These are phyloP conservation scores for Pycnomerus fuliginosus DNA, from an alignment of 2,888 invertebrate genomes.

Conservation along the genomic window DNA sequence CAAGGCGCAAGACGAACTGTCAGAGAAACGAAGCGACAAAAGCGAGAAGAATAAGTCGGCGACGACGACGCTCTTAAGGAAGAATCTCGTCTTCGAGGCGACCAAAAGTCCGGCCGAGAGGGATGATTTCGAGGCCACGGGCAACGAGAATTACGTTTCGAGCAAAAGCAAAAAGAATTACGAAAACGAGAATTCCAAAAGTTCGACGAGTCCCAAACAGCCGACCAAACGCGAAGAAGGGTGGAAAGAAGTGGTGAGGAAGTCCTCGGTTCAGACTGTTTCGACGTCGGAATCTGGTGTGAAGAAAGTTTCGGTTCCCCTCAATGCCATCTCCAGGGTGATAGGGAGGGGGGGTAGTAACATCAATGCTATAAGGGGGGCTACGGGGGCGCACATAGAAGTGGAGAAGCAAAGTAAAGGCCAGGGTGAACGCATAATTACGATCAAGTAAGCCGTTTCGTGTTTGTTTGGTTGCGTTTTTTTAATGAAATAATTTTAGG, in stretches of 20 bases:
- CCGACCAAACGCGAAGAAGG: constrained; percentile 79
- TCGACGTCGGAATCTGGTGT: constrained; percentile 58
- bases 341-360: constrained; percentile 97
- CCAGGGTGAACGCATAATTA: constrained; percentile 91
- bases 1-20: not conserved
- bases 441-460: constrained; percentile 79
- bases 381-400: constrained; percentile 97
- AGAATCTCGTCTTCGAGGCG: constrained; percentile 71
- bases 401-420: constrained; percentile 96
- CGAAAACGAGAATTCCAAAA: constrained; percentile 15
- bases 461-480: not conserved
- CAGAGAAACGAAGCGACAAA: constrained; percentile 30
- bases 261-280: constrained; percentile 65
- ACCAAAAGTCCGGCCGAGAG: constrained; percentile 69
- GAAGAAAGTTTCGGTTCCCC: constrained; percentile 92
- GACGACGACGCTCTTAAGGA: constrained; percentile 21
- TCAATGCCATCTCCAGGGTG: constrained; percentile 93
- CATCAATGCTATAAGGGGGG: constrained; percentile 95
- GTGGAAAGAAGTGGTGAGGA: constrained; percentile 95
- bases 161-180: constrained; percentile 50
- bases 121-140: constrained; percentile 72
- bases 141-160: constrained; percentile 61
- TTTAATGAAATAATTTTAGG: constrained; percentile 50
- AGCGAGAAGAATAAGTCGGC: constrained; percentile 23
- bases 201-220: constrained; percentile 68